Base-by-base conservation (phyloP, 2,888 invertebrate genomes). In the Erpobdella octoculata region DNA sequence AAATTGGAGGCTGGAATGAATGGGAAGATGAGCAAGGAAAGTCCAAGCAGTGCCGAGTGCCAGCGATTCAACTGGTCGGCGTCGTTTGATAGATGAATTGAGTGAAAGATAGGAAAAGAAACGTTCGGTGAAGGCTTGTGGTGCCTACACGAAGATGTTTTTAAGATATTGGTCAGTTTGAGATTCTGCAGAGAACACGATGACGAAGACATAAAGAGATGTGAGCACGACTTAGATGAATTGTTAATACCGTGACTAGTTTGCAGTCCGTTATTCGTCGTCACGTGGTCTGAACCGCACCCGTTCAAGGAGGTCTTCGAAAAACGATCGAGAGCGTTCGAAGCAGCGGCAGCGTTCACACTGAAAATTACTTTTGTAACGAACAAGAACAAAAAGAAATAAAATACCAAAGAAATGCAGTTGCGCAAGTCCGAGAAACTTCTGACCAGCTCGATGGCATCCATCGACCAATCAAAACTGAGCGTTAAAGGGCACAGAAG, bases 401-500 rank as follows among this genome's bases (percentile, higher is more conserved):
- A 96, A 81, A 95, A 90, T 73, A 88, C 84, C 31, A 89, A 80
- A 3, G 91, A 89, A 74, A 88, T 86, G 21, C 91, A 81, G 83
- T 93, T 93, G 76, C 96, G 87, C 5, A 87, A 85, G 83, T 97
- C 96, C 78, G 88, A 85, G 25, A 91, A 78, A 36, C 88, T 87
- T 65, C 89, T 89, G 77, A 97, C 88, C 74, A 91, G 87, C 9
- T 94, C 93, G 79, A 97, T 89, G 0, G 96, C 90, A 78, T 94
- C 93, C 96, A 97, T 96, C 35, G 95, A 94, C 97, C 96, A 97
- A 85, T 97, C 96, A 85, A 95, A 97, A 83, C 94, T 94, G 71
- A 97, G 86, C 77, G 89, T 89, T 78, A 88, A 88, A 6, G 96
- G 96, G 83, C 89, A 92, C 53, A 95, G 82, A 74, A 96, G 86